Conservation (phyloP, 2,888 invertebrate species). For the Microctonus hyperodae region DNA sequence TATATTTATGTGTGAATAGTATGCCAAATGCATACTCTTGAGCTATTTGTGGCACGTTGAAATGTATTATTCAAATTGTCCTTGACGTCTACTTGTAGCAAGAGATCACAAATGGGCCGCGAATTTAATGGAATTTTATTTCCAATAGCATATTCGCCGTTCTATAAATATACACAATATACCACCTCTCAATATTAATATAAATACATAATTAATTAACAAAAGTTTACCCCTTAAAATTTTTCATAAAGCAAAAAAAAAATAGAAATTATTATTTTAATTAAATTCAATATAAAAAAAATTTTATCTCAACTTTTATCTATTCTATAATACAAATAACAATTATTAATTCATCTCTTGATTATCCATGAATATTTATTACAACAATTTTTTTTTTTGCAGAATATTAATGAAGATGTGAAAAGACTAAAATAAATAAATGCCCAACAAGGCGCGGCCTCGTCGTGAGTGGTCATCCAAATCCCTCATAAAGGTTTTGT, state of each 20-base stretch:
- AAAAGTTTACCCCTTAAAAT: no score
- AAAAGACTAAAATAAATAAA: constrained; percentile 47
- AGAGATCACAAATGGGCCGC: constrained; percentile 20
- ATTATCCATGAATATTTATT: not conserved
- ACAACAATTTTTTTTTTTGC: constrained; percentile 30
- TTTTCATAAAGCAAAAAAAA: no score
- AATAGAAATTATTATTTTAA: no score
- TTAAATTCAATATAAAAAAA: no score
- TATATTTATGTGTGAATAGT: constrained; percentile 10
- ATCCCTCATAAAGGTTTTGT: constrained; percentile 60
- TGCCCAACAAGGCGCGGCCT: constrained; percentile 59
- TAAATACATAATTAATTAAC: no score
- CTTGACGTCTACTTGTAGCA: constrained; percentile 26
- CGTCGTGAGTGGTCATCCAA: constrained; percentile 59
- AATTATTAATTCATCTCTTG: not conserved
- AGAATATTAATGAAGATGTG: constrained; percentile 50
- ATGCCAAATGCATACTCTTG: constrained; percentile 23
- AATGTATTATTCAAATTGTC: constrained; percentile 32
- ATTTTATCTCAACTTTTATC: no score
- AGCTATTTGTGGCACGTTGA: constrained; percentile 30
- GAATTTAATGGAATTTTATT: constrained; percentile 29
- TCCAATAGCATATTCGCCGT: no score
- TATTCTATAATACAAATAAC: not conserved
- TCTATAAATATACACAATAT: no score
- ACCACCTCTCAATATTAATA: no score